Conservation (phyloP, 2,888 invertebrate genomes). For the Pollenia labialis region DNA sequence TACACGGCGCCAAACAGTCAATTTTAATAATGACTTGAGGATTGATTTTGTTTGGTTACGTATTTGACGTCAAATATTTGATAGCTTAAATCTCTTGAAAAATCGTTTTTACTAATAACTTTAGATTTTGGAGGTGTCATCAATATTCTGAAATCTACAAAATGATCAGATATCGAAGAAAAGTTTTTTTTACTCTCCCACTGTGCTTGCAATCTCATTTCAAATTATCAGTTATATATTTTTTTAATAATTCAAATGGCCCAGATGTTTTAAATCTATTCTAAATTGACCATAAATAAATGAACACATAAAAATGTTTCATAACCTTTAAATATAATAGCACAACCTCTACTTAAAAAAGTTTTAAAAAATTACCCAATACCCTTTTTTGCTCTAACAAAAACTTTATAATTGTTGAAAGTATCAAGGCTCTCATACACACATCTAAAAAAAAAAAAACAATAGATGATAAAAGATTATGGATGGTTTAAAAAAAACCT, state of each 20-base stretch:
- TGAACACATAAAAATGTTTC: neutral
- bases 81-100: too few relatives aligned
- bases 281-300: constrained; percentile 59
- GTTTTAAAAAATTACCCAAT: constrained; percentile 44
- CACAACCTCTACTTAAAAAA: constrained; percentile 38
- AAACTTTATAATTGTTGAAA: constrained; percentile 52
- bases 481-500: constrained; percentile 39
- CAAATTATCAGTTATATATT: neutral
- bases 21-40: too few relatives aligned
- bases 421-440: constrained; percentile 15
- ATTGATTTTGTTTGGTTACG: too few relatives aligned
- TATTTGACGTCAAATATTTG: too few relatives aligned
- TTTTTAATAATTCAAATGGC: constrained; percentile 16
- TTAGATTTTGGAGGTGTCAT: too few relatives aligned
- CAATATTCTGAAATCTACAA: too few relatives aligned
- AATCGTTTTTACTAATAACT: too few relatives aligned
- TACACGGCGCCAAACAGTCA: too few relatives aligned
- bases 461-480: constrained; percentile 36
- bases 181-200: neutral
- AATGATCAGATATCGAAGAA: too few relatives aligned
- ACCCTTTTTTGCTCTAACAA: constrained; percentile 15
- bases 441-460: neutral
- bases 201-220: neutral
- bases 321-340: constrained; percentile 36
- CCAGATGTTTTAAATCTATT: constrained; percentile 61